Base-by-base conservation (phyloP, 2,888 invertebrate genomes). In the Diadegma fenestrale region DNA sequence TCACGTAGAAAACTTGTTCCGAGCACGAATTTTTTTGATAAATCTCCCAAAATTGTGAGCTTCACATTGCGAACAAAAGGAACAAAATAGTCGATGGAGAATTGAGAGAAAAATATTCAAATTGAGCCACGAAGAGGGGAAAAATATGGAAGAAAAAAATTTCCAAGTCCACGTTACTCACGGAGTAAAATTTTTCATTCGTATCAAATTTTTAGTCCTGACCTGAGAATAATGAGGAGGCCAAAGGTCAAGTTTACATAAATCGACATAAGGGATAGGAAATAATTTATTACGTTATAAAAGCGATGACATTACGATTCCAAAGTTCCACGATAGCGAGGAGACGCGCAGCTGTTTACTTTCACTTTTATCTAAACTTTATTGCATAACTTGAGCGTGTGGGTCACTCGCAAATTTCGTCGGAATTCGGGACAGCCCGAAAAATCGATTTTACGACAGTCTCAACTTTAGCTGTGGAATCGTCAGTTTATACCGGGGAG, bases 261-360 rank as follows among this genome's bases (percentile, higher is more conserved):
- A 45, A 72, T 71, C 63, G 26, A 64, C 69, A n/a, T 12, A 26
- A 73, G 19, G 54, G 43, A 6, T n/a, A 22, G 14, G 30, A 26
- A 30, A 51, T 83, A 75, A 79, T 79, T 83, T 78, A 78, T 78
- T 58, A 41, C 17, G 37, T 37, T 72, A n/a, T 41, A 54, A 41
- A 45, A 69, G 73, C 41, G 26, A 22, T 61, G 17, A 61, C 26
- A 64, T 71, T 48, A 14, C 19, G 54, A 80, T 80, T 75, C 51
- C 80, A 80, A 41, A 83, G 58, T 58, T 79, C 48, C 68, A 61
- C 61, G 68, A 41, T 58, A 54, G 30, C n/a, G 72, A 33, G 45
- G 76, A 82, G 71, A 54, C 37, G 37, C 37, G 68, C 41, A 69
- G 69, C 48, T 75, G 58, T 66, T 64, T 45, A 45, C 43, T 33